Base-by-base conservation (phyloP, 2,888 invertebrate genomes). In the Chloromyia formosa region DNA sequence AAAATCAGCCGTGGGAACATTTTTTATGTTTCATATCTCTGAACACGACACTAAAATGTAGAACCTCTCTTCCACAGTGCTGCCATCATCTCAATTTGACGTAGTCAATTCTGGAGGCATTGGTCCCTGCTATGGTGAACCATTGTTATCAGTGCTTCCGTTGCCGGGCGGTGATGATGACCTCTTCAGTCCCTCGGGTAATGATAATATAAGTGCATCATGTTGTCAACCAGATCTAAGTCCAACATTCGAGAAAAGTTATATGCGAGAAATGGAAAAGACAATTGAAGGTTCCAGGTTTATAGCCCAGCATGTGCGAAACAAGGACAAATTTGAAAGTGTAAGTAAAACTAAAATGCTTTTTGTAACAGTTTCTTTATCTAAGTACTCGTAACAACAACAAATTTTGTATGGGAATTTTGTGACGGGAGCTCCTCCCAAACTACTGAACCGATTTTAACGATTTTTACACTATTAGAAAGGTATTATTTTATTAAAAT, bases 221-320 rank as follows among this genome's bases (percentile, higher is more conserved):
- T 85, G 84, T 77, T 86, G 84, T 79, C 88, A 87, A 78, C 85
- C 89, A 79, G 91, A 90, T 81, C 87, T 88, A 74, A 93, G 93
- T 86, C 93, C 94, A 78, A 92, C 93, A 81, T 92, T 93, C 84
- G 94, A 94, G 81, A 93, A 93, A 85, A 91, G 93, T 77, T 91
- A 90, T 80, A 89, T 93, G 79, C 90, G 93, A 84, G 94, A 94
- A 86, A 92, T 95, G 90, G 95, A 96, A 86, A 94, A 94, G 86
- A 94, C 96, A 82, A 92, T 95, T 86, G 94, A 94, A 84, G 95
- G 95, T 81, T 94, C 96, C 79, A 91, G 94, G 82, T 96, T 96
- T 86, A 95, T 96, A 87, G 96, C 96, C 83, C 96, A 96, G 87
- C 96, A 96, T 86, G 94, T 95, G 85, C 93, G 92, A 86, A 96